phyloP scores from a whole-genome alignment of 2,113 vertebrate species.

The Mystacornis crossleyi region DNA sequence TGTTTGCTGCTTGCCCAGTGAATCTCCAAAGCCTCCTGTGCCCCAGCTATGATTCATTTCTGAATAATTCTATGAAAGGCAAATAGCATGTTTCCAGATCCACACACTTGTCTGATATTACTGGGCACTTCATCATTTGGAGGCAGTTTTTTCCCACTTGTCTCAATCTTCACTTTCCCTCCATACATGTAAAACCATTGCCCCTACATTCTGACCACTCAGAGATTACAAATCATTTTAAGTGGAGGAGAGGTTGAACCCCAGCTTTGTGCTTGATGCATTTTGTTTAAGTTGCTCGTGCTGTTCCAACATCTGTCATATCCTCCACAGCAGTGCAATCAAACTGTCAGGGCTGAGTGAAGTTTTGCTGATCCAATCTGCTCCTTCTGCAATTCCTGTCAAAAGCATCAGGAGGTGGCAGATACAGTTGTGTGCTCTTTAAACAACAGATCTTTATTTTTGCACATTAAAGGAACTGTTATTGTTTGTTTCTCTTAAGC shows the following conservation, averaged over 20 bases:
- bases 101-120: neutral
- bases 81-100: constrained; percentile 5
- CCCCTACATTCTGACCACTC: neutral
- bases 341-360: constrained; percentile 56
- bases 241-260: neutral
- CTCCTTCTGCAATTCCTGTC: constrained; percentile 48
- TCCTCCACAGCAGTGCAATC: constrained; percentile 43
- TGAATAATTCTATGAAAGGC: constrained; percentile 27
- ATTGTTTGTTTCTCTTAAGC: constrained; percentile 10
- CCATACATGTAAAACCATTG: neutral
- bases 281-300: constrained; percentile 32
- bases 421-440: constrained; percentile 52
- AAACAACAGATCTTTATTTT: constrained; percentile 36
- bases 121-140: constrained; percentile 11
- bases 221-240: neutral
- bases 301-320: constrained; percentile 56
- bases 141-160: neutral
- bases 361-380: constrained; percentile 51
- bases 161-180: neutral
- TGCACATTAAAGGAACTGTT: neutral
- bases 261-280: neutral
- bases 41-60: constrained; percentile 23
- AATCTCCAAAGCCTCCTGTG: neutral
- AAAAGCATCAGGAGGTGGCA: constrained; percentile 35
- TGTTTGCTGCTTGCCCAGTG: neutral